Conservation (phyloP, 2,888 invertebrate genomes). For the Panorpa germanica region DNA sequence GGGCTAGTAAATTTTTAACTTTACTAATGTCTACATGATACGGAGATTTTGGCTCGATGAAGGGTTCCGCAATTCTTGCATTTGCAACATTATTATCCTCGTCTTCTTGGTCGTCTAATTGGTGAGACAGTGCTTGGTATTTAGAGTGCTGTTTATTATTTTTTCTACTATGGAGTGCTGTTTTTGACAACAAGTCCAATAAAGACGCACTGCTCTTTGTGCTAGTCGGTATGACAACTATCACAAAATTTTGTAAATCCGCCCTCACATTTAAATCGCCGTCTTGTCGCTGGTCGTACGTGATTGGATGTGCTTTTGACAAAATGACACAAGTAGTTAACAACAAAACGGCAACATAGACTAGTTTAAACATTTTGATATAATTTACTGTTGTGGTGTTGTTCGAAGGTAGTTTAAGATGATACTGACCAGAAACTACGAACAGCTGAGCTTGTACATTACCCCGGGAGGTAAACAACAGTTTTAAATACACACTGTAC, state of each 20-base stretch:
- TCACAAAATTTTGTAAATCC: constrained; percentile 52
- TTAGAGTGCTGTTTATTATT: constrained; percentile 7
- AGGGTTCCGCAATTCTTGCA: constrained; percentile 16
- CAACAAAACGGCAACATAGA: too few species aligned
- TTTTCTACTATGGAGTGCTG: constrained; percentile 13
- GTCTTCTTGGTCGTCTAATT: constrained; percentile 9
- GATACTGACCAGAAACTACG: too few species aligned
- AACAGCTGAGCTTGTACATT: too few species aligned
- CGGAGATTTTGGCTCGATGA: constrained; percentile 47
- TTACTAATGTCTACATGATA: constrained; percentile 52
- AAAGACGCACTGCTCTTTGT: constrained; percentile 17
- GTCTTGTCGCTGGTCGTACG: constrained; percentile 62
- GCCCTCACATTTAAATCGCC: constrained; percentile 56
- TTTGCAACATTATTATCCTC: constrained; percentile 6
- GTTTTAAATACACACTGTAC: too few species aligned
- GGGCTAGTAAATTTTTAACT: too few species aligned
- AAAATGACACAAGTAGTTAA: too few species aligned
- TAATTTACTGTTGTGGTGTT: too few species aligned
- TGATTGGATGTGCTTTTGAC: too few species aligned
- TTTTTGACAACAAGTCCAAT: constrained; percentile 18
- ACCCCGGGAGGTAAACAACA: too few species aligned
- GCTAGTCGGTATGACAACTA: constrained; percentile 40
- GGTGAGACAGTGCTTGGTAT: constrained; percentile 5
- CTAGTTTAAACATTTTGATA: too few species aligned
- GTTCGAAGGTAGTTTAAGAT: too few species aligned